These are phyloP conservation scores for Phanerotoma sp. DNA, from an alignment of 2,888 invertebrate species.

Conservation along the genomic window DNA sequence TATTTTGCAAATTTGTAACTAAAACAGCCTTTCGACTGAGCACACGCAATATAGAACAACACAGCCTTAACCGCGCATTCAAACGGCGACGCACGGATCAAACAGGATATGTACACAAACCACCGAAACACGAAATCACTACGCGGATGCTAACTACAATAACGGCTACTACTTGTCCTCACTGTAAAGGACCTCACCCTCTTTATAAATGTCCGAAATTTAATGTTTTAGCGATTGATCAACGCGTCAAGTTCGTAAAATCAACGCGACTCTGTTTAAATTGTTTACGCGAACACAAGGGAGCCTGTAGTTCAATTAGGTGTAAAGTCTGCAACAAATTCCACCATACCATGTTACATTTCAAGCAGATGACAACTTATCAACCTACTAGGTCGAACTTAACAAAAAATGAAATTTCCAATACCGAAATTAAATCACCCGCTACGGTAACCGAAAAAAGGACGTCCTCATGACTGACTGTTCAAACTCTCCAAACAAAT, in stretches of 20 bases:
- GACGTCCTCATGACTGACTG: conserved; percentile 3
- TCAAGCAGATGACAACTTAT: neutral
- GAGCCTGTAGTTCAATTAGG: conserved; percentile 3
- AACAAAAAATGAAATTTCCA: neutral
- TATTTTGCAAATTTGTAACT: too few relatives aligned
- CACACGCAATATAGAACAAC: too few relatives aligned
- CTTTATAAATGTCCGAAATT: conserved; percentile 17
- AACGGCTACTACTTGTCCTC: neutral
- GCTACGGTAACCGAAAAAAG: neutral
- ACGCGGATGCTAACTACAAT: neutral
- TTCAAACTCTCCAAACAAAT: neutral
- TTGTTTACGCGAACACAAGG: conserved; percentile 16
- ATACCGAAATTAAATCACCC: neutral
- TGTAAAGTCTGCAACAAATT: conserved; percentile 12
- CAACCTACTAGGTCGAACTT: conserved; percentile 1
- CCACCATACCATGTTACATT: conserved; percentile 21
- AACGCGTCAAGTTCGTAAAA: conserved; percentile 15
- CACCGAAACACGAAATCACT: neutral
- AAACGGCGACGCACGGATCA: neutral
- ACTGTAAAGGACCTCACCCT: conserved; percentile 15
- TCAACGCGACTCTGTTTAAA: conserved; percentile 4
- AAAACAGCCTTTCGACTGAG: too few relatives aligned
- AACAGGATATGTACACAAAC: neutral
- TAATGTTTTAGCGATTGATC: conserved; percentile 1
- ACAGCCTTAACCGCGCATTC: too few relatives aligned